Evolutionary conservation across 2,113 vertebrate species (phyloP).

Genomic region (Polyodon spathula): DNA sequence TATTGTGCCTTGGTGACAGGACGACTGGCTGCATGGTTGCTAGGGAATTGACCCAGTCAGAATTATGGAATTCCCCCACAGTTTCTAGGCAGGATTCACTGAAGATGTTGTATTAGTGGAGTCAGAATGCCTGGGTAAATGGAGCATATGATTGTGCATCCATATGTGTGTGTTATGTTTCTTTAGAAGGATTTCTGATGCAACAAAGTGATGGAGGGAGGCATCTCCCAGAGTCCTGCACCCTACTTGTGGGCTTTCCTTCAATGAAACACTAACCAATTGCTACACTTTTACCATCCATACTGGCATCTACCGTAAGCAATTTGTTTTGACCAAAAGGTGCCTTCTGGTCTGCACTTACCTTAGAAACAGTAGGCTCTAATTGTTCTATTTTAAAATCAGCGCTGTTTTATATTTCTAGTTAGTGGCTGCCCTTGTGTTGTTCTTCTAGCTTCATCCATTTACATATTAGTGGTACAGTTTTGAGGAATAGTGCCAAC

Average conservation of each 20-base stretch:
- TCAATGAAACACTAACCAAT: slow-evolving; percentile 64
- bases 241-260: slow-evolving; percentile 33
- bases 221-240: slow-evolving; percentile 34
- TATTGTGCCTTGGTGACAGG: slow-evolving; percentile 44
- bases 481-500: too few species aligned
- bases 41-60: slow-evolving; percentile 39
- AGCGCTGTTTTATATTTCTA: slow-evolving; percentile 23
- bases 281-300: slow-evolving; percentile 67
- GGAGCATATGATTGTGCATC: slow-evolving; percentile 60
- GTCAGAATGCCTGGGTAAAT: slow-evolving; percentile 47
- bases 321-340: not conserved
- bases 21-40: slow-evolving; percentile 45
- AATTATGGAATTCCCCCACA: slow-evolving; percentile 35
- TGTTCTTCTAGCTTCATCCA: slow-evolving; percentile 18
- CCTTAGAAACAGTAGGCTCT: slow-evolving; percentile 29
- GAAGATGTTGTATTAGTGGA: slow-evolving; percentile 42
- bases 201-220: slow-evolving; percentile 38
- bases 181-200: slow-evolving; percentile 47
- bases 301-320: slow-evolving; percentile 37
- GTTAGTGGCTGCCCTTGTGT: too few species aligned
- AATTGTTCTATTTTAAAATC: slow-evolving; percentile 11
- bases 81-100: slow-evolving; percentile 65
- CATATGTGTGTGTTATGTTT: slow-evolving; percentile 43
- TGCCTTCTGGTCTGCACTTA: slow-evolving; percentile 20
- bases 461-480: too few species aligned